phyloP scores from a whole-genome alignment of 2,888 invertebrate species.

The Hipparchia semele region DNA sequence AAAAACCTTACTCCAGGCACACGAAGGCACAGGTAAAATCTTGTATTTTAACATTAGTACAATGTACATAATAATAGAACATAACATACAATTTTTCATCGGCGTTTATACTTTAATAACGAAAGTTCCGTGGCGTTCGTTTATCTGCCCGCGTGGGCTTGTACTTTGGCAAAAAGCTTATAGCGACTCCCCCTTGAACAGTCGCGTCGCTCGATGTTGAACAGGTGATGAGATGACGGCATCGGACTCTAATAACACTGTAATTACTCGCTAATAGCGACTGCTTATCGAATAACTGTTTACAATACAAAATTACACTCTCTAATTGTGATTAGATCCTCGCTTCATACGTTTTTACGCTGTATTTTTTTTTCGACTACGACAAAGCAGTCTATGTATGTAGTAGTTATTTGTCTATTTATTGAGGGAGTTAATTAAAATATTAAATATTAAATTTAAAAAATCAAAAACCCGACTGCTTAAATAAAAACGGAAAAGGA shows the following conservation, averaged over 20 bases:
- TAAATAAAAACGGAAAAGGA: too few relatives aligned
- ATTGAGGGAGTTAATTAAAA: too few relatives aligned
- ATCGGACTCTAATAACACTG: slow-evolving; percentile 31
- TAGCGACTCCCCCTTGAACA: not conserved
- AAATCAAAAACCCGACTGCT: too few relatives aligned
- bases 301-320: slow-evolving; percentile 19
- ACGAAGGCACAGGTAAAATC: too few relatives aligned
- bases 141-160: not conserved
- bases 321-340: slow-evolving; percentile 22
- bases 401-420: not conserved
- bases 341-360: slow-evolving; percentile 6
- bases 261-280: slow-evolving; percentile 31
- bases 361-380: slow-evolving; percentile 5
- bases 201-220: not conserved
- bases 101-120: too few relatives aligned
- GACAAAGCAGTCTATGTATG: too few relatives aligned
- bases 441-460: too few relatives aligned
- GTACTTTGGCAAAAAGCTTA: not conserved
- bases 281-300: slow-evolving; percentile 27
- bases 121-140: not conserved
- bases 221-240: slow-evolving; percentile 49
- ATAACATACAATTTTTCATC: too few relatives aligned
- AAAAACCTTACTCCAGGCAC: too few relatives aligned
- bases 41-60: too few relatives aligned
- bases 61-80: too few relatives aligned